Evolutionary conservation across 2,113 vertebrate species (phyloP).

Genomic region (Cyrtonyx montezumae): DNA sequence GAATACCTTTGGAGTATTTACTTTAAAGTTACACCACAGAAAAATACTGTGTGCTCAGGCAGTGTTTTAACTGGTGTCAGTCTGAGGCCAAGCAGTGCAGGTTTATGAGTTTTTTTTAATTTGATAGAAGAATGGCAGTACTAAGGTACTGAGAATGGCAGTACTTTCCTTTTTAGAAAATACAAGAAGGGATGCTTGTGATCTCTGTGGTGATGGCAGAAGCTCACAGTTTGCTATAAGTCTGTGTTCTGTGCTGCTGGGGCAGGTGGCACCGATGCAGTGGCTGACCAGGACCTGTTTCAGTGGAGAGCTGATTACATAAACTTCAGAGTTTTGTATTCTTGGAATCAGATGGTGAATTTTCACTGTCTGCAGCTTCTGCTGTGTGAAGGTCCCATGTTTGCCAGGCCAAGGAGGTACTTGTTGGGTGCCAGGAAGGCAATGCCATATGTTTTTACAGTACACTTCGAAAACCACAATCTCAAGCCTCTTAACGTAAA

Average conservation of each 20-base stretch:
- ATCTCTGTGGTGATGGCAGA: background rate
- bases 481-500: background rate
- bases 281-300: background rate
- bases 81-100: background rate
- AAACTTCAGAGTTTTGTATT: background rate
- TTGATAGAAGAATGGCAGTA: background rate
- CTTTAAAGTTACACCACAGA: background rate
- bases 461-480: background rate
- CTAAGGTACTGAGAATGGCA: too few species aligned
- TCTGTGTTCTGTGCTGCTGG: background rate
- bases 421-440: background rate
- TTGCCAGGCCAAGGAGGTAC: background rate
- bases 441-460: accelerated
- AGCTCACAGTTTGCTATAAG: accelerated
- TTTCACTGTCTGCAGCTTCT: background rate
- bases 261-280: too few species aligned
- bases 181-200: background rate
- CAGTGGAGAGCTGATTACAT: background rate
- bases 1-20: background rate
- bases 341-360: background rate
- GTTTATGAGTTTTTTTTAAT: background rate
- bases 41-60: background rate
- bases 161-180: background rate
- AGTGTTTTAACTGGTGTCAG: accelerated
- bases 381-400: accelerated